Evolutionary conservation across 1,140 invertebrate species (phyloP), one percentile per base, ranked within the genome.

Genomic region (Argopecten irradians): DNA sequence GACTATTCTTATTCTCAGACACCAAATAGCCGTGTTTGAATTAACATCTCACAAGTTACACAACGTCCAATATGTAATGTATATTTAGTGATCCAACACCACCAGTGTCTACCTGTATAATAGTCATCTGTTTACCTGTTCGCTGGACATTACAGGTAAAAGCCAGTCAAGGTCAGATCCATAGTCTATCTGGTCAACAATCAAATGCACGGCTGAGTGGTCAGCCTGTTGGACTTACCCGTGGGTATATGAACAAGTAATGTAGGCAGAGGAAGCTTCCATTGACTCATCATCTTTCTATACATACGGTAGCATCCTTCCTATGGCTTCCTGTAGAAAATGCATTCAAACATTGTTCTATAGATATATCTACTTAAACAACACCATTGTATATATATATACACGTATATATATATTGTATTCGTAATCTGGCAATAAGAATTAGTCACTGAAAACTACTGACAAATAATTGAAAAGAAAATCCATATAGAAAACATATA

Each of bases 121-220:
- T 71, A 71, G 1, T 28, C 22, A 22, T n/a, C 19, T 71, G 55
- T 71, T 71, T 71, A 71, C 55, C 55, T 71, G 55, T 71, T 71
- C 5, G 8, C 55, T 71, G 1, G 55, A 71, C 55, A 71, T 71
- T 71, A 71, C 55, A 71, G 55, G n/a, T 71, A 71, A 71, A n/a
- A 28, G 55, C 55, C 16, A 71, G 55, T n/a, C 55, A 71, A 71
- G 55, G 55, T 71, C 55, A 71, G 55, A 71, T 71, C 55, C 55
- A 71, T 39, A 39, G n/a, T 71, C 22, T 71, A 28, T 71, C 55
- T 71, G 55, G 55, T 71, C 55, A 71, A 28, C 28, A n/a, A 71
- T 71, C 55, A 71, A 16, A 71, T 39, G n/a, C 55, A 71, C 55
- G 55, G 22, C 55, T 71, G 55, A 71, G 3, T 71, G 55, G 55